Conservation (phyloP, 2,113 vertebrate genomes). For the Chamaea fasciata region DNA sequence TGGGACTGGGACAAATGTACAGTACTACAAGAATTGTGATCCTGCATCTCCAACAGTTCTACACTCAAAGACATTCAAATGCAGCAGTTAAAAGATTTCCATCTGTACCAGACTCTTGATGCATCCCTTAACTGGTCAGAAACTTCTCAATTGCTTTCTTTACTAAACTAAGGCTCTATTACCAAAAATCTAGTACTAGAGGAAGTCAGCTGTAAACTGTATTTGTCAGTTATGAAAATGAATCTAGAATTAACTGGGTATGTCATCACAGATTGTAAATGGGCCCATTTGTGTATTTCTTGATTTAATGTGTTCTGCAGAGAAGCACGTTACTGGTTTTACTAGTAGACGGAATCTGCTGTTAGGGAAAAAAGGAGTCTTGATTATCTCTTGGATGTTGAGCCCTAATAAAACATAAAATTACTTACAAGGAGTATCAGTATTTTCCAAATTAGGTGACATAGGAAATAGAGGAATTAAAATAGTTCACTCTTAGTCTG, state of each 20-base stretch:
- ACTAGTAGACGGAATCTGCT: neutral
- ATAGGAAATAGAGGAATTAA: neutral
- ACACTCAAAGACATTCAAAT: neutral
- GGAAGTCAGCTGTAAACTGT: neutral
- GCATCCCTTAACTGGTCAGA: neutral
- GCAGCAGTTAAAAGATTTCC: neutral
- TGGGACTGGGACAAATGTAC: neutral
- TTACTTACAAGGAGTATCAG: neutral
- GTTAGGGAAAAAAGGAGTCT: neutral
- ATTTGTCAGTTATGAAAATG: neutral
- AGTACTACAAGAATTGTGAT: neutral
- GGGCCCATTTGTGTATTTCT: neutral
- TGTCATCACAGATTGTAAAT: neutral
- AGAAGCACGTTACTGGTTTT: neutral
- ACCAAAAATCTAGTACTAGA: neutral
- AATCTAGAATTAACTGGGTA: neutral
- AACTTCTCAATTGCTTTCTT: neutral
- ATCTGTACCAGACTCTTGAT: neutral
- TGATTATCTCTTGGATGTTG: neutral
- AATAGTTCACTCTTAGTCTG: neutral
- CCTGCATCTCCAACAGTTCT: neutral
- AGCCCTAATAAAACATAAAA: neutral
- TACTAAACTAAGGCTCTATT: neutral
- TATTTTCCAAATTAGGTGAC: neutral
- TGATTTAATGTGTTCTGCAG: neutral